Evolutionary conservation across 2,797 vertebrate species (phyloP), one percentile per base, ranked within the genome.

Genomic region (Prionace glauca): DNA sequence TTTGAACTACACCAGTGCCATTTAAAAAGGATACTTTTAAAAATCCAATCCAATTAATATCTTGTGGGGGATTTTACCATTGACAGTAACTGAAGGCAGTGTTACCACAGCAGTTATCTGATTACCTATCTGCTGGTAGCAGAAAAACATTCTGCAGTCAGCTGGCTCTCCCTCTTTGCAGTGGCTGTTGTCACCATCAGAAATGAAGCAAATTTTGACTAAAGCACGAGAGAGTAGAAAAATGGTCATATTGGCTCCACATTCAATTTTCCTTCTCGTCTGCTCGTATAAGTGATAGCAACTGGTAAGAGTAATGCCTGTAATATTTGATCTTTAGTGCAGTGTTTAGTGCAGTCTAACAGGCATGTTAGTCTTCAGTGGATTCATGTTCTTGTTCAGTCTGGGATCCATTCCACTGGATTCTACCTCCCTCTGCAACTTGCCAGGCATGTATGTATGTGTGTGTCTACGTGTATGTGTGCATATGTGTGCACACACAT

Each of bases 11-110:
- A 24, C 18, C 65, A n/a, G n/a, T 92, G 65, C 36, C 18, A 22
- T 36, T 67, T 92, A 41, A 3, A 92, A 62, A 90, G 50, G 41
- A 32, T 32, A 22, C 69, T 69, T 36, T 22, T 3, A 36, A 12
- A 92, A 41, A 20, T 77, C 45, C 45, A 95, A 29, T 77, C 71
- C 16, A 77, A 74, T 95, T 95, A 95, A 95, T 77, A 95, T 95
- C 45, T 77, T 32, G 24, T 56, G 45, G 93, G 41, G 45, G 36
- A 72, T 94, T 77, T 95, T 77, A 29, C 71, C 41, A 74, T 56
- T 95, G 71, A 74, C 29, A 26, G 45, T 77, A 77, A 77, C 71
- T 56, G 69, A 95, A 50, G 29, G 26, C 93, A 56, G 11, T n/a
- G 41, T 77, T 77, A 95, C 41, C 26, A 95, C 29, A 18, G 24